Evolutionary conservation across 1,140 invertebrate species (phyloP).

Genomic region (Coelopa frigida): DNA sequence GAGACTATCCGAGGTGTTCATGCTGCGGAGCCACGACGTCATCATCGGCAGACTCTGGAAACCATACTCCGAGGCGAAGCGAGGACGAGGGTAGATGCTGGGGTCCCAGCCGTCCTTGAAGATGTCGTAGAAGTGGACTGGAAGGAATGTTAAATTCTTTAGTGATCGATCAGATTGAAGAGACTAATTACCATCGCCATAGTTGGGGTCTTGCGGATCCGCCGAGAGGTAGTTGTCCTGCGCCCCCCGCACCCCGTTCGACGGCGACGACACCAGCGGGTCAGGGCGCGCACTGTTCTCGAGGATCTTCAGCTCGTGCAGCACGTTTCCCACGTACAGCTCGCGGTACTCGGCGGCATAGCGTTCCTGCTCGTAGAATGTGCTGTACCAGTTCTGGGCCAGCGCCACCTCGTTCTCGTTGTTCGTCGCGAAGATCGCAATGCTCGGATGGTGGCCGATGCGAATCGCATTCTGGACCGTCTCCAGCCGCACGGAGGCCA

Average conservation of each 20-base stretch:
- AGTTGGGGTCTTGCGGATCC: slow-evolving; percentile 70
- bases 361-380: slow-evolving; percentile 48
- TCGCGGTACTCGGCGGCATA: slow-evolving; percentile 79
- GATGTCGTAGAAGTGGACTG: slow-evolving; percentile 92
- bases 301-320: slow-evolving; percentile 60
- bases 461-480: slow-evolving; percentile 75
- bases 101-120: slow-evolving; percentile 71
- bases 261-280: slow-evolving; percentile 71
- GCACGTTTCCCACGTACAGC: slow-evolving; percentile 77
- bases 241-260: slow-evolving; percentile 75
- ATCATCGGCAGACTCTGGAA: slow-evolving; percentile 80
- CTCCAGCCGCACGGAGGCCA: slow-evolving; percentile 69
- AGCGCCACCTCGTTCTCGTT: slow-evolving; percentile 97
- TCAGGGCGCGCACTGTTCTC: slow-evolving; percentile 26
- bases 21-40: slow-evolving; percentile 46
- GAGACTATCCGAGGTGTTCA: slow-evolving; percentile 55
- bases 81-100: slow-evolving; percentile 65
- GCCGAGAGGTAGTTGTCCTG: slow-evolving; percentile 66
- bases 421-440: slow-evolving; percentile 89
- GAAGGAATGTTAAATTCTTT: slow-evolving; percentile 22
- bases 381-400: slow-evolving; percentile 76
- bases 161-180: neutral
- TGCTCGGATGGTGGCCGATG: slow-evolving; percentile 80
- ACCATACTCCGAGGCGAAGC: slow-evolving; percentile 94
- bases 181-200: slow-evolving; percentile 71